A percentile compares a stretch with the other conserved stretches of the same genome.
Evolutionary conservation across 1,140 invertebrate genomes (phyloP).

Genomic region (Plectrocnemia conspersa): DNA sequence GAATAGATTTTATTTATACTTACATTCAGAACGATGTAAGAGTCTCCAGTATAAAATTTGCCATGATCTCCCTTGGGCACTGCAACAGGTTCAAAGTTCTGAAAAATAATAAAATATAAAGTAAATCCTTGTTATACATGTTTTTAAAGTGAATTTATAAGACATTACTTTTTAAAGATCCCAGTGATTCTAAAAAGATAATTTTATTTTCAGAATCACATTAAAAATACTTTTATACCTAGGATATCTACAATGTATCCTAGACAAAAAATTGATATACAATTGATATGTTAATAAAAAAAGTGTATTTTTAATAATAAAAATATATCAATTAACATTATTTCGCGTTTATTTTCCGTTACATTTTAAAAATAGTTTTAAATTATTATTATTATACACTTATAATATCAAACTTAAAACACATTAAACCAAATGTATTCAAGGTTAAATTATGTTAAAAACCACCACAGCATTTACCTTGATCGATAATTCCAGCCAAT

Average conservation of each 20-base stretch:
- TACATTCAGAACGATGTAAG: slow-evolving; percentile 84
- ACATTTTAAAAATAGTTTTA: no score
- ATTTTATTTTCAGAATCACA: neutral
- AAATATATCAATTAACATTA: no score
- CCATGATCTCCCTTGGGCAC: slow-evolving; percentile 74
- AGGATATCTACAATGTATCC: neutral
- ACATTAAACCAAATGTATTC: no score
- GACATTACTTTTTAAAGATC: neutral
- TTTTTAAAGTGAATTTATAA: neutral
- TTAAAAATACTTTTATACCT: neutral
- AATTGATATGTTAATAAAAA: neutral
- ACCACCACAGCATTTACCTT: no score
- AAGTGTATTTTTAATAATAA: no score
- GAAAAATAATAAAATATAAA: slow-evolving; percentile 42
- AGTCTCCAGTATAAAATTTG: slow-evolving; percentile 86
- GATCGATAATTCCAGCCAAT: no score
- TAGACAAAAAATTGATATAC: neutral
- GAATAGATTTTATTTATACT: no score
- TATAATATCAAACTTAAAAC: no score
- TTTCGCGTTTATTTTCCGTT: no score
- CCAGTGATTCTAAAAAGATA: neutral
- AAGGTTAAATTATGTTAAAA: no score
- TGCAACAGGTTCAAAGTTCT: slow-evolving; percentile 77
- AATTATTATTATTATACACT: no score
- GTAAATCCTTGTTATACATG: slow-evolving; percentile 17